Percentiles rank a stretch among this genome's conserved stretches.
phyloP scores from a whole-genome alignment of 2,113 vertebrate genomes.

The Dunckerocampus dactyliophorus region DNA sequence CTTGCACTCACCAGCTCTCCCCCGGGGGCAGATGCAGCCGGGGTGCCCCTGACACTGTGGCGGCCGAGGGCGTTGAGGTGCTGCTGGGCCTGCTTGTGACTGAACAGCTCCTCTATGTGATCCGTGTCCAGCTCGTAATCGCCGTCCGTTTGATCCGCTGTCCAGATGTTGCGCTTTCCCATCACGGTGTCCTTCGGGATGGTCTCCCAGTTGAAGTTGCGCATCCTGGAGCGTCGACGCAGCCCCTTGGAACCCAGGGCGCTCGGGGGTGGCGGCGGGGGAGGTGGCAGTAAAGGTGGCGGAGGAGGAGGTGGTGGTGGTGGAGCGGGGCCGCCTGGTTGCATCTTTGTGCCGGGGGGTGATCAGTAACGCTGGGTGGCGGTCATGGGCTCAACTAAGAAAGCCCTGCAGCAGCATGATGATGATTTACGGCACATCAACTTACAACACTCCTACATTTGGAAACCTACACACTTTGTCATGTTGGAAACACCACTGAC shows the following conservation, averaged over 20 bases:
- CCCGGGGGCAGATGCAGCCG: constrained; percentile 24
- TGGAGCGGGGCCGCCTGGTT: constrained; percentile 39
- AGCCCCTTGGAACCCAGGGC: background rate
- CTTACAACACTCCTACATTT: too few relatives aligned
- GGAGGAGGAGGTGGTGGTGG: constrained; percentile 17
- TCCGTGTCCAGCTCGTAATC: constrained; percentile 73
- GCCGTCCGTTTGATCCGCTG: constrained; percentile 48
- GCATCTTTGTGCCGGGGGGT: constrained; percentile 38
- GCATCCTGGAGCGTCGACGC: constrained; percentile 62
- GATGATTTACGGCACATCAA: too few relatives aligned
- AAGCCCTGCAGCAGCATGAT: background rate
- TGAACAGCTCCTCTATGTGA: constrained; percentile 79
- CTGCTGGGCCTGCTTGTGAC: constrained; percentile 53
- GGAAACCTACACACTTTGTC: too few relatives aligned
- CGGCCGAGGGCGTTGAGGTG: constrained; percentile 39
- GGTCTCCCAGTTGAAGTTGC: constrained; percentile 79
- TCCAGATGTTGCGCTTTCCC: constrained; percentile 79
- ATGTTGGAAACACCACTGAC: too few relatives aligned
- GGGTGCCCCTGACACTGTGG: constrained; percentile 46
- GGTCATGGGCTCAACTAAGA: constrained; percentile 19
- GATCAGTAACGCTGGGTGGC: background rate
- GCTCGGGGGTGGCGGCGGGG: constrained; percentile 32
- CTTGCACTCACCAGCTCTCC: constrained; percentile 61
- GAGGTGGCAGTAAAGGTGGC: constrained; percentile 13
- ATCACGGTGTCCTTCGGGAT: constrained; percentile 73